Conservation (phyloP, 1,140 invertebrate genomes). For the Apis laboriosa region DNA sequence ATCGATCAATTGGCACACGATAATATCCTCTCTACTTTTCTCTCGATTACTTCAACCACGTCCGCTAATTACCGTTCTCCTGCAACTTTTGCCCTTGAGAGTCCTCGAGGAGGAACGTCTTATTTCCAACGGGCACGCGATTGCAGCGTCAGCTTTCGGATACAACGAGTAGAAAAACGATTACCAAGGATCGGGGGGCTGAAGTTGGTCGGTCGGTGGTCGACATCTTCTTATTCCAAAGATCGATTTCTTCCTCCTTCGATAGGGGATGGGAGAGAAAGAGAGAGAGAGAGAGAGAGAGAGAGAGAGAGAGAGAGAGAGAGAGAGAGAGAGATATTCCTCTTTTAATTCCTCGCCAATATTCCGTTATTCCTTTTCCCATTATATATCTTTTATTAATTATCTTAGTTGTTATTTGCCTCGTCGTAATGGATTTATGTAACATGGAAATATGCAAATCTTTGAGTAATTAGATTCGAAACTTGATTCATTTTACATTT, state of each 20-base stretch:
- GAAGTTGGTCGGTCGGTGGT: background rate
- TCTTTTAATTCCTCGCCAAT: background rate
- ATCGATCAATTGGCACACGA: background rate
- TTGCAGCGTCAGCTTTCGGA: constrained; percentile 20
- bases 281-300: background rate
- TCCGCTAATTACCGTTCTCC: constrained; percentile 17
- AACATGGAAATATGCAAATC: background rate
- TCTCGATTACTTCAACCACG: background rate
- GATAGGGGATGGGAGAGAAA: background rate
- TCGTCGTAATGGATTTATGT: background rate
- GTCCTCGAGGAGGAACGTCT: constrained; percentile 16
- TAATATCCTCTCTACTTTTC: background rate
- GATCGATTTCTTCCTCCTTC: background rate
- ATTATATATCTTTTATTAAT: no score
- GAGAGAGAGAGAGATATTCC: background rate
- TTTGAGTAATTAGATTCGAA: background rate
- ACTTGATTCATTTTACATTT: background rate
- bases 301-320: background rate
- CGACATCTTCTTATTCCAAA: background rate
- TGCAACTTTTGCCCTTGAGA: background rate
- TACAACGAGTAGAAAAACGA: constrained; percentile 23
- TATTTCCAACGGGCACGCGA: constrained; percentile 34
- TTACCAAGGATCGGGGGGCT: background rate
- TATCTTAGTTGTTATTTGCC: background rate
- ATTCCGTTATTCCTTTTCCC: background rate